A percentile compares a stretch with the other conserved stretches of the same genome.
Conservation (phyloP, 2,113 vertebrate genomes). For the Xerus inauris region DNA sequence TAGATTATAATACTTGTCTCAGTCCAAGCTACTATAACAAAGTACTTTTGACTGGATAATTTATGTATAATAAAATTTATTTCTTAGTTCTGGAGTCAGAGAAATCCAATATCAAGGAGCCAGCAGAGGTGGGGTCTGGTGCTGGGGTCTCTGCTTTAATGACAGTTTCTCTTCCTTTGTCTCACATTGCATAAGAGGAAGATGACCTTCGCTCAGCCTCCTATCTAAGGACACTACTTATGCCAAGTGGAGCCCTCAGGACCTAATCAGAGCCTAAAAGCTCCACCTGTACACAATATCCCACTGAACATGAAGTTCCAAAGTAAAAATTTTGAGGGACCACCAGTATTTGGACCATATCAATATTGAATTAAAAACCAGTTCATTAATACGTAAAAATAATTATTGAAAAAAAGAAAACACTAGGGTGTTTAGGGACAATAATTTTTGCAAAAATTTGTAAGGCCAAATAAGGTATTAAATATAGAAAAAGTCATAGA, state of each 20-base stretch:
- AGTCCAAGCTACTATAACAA: background rate
- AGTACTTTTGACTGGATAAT: background rate
- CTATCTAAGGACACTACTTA: background rate
- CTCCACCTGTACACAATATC: background rate
- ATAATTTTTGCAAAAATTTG: background rate
- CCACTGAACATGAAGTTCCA: background rate
- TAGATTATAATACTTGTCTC: background rate
- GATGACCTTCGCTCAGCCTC: background rate
- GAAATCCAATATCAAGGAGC: background rate
- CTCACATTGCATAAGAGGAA: background rate
- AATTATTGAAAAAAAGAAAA: background rate
- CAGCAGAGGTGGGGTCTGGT: background rate
- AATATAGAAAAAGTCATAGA: background rate
- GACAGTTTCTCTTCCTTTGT: background rate
- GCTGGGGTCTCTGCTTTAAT: no score
- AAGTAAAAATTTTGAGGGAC: background rate
- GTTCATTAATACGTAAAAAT: background rate
- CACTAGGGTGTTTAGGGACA: background rate
- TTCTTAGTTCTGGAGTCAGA: background rate
- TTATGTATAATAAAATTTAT: background rate
- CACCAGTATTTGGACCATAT: background rate
- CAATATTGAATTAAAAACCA: slow-evolving; percentile 15
- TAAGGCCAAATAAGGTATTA: background rate
- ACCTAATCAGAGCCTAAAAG: background rate
- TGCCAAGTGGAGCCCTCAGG: background rate